phyloP scores from a whole-genome alignment of 1,140 invertebrate genomes.

The Riptortus pedestris region DNA sequence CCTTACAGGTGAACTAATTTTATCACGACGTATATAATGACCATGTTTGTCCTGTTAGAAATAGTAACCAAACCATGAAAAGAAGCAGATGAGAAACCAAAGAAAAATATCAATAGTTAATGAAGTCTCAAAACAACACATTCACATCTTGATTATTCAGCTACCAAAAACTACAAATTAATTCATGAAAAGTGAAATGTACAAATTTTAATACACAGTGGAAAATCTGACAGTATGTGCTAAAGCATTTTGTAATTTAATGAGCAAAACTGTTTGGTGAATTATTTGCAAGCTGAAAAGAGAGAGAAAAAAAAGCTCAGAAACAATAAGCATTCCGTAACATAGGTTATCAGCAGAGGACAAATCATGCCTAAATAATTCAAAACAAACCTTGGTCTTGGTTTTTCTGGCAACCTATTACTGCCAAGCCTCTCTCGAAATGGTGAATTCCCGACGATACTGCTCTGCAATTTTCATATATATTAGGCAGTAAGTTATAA shows the following conservation, averaged over 20 bases:
- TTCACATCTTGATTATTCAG: no score
- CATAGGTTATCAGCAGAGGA: no score
- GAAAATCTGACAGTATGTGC: no score
- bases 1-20: conserved; percentile 5
- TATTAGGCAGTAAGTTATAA: neutral
- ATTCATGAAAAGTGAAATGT: no score
- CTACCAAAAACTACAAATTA: no score
- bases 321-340: no score
- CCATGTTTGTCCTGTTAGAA: conserved; percentile 13
- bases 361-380: no score
- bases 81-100: conserved; percentile 5
- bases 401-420: conserved; percentile 69
- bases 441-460: conserved; percentile 56
- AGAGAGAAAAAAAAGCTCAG: no score
- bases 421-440: conserved; percentile 78
- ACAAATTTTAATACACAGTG: no score
- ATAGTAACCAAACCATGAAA: conserved; percentile 2
- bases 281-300: no score
- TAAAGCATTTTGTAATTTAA: no score
- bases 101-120: neutral
- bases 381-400: conserved; percentile 61
- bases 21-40: neutral
- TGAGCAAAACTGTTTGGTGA: no score
- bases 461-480: conserved; percentile 29
- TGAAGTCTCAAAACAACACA: neutral